Evolutionary conservation across 1,140 invertebrate species (phyloP), one percentile per base, ranked within the genome.

Genomic region (Neodiprion virginianus): DNA sequence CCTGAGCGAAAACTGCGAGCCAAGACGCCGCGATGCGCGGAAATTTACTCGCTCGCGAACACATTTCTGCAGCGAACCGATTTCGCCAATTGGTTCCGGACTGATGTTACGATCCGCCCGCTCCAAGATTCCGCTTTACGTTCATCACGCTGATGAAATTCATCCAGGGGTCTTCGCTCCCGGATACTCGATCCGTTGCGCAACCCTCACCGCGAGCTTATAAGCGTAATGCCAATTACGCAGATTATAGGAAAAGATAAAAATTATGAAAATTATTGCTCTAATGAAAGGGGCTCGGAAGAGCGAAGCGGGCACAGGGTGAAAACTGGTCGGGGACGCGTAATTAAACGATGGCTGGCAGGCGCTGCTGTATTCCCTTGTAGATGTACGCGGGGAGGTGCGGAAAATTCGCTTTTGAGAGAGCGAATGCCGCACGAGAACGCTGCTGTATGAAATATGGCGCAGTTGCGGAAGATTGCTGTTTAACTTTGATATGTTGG

Each of bases 191-290:
- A 40, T 40, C 28, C 28, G 28, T 1, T 40, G 28, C 28, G 5
- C 53, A 9, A 61, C 53, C 53, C 79, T 77, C 79, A 82, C 81
- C 83, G 83, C 82, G 87, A 88, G 28, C 28, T 40, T 88, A 85
- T 88, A 88, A 89, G 87, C 83, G 80, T 87, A 85, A 87, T 87
- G 88, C 88, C 87, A 88, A 89, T 88, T 88, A 88, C 86, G 79
- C 83, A 86, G 86, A 88, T 89, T 87, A 88, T 87, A 88, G 82
- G 80, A 79, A 84, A 86, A 88, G 87, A 89, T 89, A 88, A 88
- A 88, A 89, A 88, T 89, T 89, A 89, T 88, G 87, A 89, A 89
- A 88, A 88, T 89, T 89, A 89, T 89, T 88, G 84, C 87, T 83
- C 86, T 88, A 89, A 88, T 88, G 86, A 88, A 89, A 89, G 87